phyloP scores from a whole-genome alignment of 2,797 vertebrate genomes.

The Xerus rutilus region DNA sequence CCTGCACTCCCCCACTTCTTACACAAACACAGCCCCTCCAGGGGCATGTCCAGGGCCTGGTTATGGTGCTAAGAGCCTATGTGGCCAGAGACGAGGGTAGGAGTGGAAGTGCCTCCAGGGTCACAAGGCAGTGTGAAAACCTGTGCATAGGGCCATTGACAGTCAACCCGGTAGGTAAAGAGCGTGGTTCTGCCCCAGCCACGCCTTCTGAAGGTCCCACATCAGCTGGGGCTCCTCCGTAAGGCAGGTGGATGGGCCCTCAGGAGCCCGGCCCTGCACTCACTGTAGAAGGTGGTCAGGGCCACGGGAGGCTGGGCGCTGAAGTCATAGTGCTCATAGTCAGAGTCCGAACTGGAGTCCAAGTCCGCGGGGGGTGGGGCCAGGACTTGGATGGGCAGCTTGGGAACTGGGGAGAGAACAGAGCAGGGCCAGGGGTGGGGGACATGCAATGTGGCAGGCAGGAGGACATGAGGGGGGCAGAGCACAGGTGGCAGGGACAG shows the following conservation, averaged over 20 bases:
- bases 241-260: not conserved
- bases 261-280: constrained; percentile 58
- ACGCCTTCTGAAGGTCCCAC: not conserved
- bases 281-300: constrained; percentile 89
- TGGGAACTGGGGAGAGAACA: constrained; percentile 73
- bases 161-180: not conserved
- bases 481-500: accelerated
- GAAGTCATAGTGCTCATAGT: constrained; percentile 89
- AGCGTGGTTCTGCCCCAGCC: too few species aligned
- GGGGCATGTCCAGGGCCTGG: not conserved
- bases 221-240: not conserved
- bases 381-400: constrained; percentile 8
- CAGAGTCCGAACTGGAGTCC: constrained; percentile 80
- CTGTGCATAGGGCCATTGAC: not conserved
- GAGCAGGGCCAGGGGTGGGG: not conserved
- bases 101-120: not conserved
- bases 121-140: not conserved
- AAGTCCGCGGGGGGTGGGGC: not conserved
- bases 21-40: not conserved
- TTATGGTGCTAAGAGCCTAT: not conserved
- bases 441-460: not conserved
- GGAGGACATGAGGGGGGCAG: not conserved
- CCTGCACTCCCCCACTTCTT: not conserved
- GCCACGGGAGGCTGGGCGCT: constrained; percentile 84
- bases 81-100: not conserved